Evolutionary conservation across 2,797 vertebrate genomes (phyloP).

Genomic region (Tinamus major): DNA sequence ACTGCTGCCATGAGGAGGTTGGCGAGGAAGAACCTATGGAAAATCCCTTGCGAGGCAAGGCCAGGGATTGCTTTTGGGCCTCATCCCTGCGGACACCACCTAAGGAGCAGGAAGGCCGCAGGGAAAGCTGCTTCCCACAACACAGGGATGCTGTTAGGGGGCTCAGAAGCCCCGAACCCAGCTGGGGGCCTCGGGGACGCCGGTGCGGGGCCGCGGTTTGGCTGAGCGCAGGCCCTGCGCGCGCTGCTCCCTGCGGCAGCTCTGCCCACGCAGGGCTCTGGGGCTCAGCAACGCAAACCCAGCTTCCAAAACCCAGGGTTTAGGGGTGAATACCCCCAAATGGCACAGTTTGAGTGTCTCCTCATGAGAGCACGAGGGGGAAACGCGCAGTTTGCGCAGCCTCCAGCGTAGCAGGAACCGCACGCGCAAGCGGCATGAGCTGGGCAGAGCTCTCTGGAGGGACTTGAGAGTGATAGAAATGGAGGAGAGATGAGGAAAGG

Average conservation of each 20-base stretch:
- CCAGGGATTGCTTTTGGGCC: background rate
- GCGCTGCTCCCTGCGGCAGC: too few relatives aligned
- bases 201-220: too few relatives aligned
- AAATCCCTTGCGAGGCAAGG: background rate
- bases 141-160: background rate
- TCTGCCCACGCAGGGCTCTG: too few relatives aligned
- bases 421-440: background rate
- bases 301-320: too few relatives aligned
- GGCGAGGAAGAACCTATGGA: background rate
- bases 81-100: too few relatives aligned
- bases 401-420: background rate
- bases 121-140: background rate
- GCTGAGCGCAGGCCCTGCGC: too few relatives aligned
- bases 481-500: background rate
- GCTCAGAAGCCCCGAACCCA: too few relatives aligned
- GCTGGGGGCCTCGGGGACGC: background rate
- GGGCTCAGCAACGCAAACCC: background rate
- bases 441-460: background rate
- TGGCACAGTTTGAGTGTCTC: too few relatives aligned
- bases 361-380: background rate
- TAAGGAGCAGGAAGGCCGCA: too few relatives aligned
- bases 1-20: accelerated
- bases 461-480: background rate
- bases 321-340: background rate
- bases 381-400: background rate